Base-by-base conservation (phyloP, 2,888 invertebrate species). In the Drosophila robusta region DNA sequence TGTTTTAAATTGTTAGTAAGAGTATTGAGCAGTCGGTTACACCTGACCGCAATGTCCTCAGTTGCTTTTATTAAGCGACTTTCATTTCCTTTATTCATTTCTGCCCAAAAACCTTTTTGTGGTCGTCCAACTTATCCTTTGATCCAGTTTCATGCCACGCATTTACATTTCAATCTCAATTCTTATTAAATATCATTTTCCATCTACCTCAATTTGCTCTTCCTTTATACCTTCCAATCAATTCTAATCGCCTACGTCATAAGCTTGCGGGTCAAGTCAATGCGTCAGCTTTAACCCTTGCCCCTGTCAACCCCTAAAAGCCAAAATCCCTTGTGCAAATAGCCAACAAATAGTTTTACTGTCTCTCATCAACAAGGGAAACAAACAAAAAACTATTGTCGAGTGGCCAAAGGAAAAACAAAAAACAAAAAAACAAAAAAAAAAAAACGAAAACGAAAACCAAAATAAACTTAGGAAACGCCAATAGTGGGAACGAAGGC, bases 311-410 rank as follows among this genome's bases (percentile, higher is more conserved):
- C 12, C 26, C 34, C 16, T 8, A n/a, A 12, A 46, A 61, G 47
- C 51, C 58, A 49, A 70, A 73, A 81, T 75, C 78, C 54, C 57
- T 50, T 51, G 57, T 32, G 68, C 67, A 80, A 77, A 80, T 80
- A 60, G 50, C 73, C 67, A 77, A 72, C 63, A 67, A 78, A 78
- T 75, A 75, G 65, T 75, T 75, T 63, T 39, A 49, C 60, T 75
- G 51, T 66, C 60, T 64, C 61, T 41, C 78, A 65, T 49, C 75
- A 75, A 51, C 55, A 42, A 39, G 55, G 14, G 9, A 67, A 34
- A 44, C 42, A 62, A 62, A 78, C 64, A 64, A 52, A 63, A 60
- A 67, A 70, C 79, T 67, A 74, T 85, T 68, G 56, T 65, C 54
- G 50, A 26, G 39, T 34, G 26, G 18, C n/a, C 34, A 67, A 39